Conservation (phyloP, 1,140 invertebrate genomes). For the Camponotus vicinus region DNA sequence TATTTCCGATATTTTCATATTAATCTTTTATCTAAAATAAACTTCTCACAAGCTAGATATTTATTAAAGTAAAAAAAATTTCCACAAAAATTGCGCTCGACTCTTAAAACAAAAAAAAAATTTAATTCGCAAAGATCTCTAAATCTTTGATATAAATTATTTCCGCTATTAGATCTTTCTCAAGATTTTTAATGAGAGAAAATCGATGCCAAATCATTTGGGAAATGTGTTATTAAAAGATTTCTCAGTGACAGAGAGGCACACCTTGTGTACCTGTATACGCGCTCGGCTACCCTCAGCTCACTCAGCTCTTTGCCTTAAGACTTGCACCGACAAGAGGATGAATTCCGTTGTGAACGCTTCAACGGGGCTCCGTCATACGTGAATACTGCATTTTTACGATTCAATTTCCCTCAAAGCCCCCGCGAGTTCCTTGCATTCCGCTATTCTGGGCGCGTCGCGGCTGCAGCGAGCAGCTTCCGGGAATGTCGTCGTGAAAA, state of each 20-base stretch:
- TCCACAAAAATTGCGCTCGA: background rate
- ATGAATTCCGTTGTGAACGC: slow-evolving; percentile 61
- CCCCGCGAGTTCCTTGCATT: slow-evolving; percentile 48
- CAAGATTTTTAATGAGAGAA: background rate
- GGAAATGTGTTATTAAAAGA: slow-evolving; percentile 26
- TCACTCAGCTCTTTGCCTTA: slow-evolving; percentile 7
- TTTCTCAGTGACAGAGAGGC: background rate
- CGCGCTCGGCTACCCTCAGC: background rate
- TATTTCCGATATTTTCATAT: background rate
- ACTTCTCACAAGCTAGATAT: background rate
- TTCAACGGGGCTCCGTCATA: slow-evolving; percentile 58
- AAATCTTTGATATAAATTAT: background rate
- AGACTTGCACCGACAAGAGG: slow-evolving; percentile 55
- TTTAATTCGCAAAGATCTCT: background rate
- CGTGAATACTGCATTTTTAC: slow-evolving; percentile 70
- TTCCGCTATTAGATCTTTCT: background rate
- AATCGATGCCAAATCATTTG: background rate
- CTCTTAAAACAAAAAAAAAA: background rate
- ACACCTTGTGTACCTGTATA: slow-evolving; percentile 19
- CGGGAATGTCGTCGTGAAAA: slow-evolving; percentile 36
- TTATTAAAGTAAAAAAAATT: background rate
- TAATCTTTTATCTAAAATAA: background rate
- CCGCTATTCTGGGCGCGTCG: slow-evolving; percentile 56
- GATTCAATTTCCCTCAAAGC: slow-evolving; percentile 71
- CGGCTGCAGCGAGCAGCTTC: slow-evolving; percentile 48